Evolutionary conservation across 2,888 invertebrate genomes (phyloP).

Genomic region (Chymomyza amoena): DNA sequence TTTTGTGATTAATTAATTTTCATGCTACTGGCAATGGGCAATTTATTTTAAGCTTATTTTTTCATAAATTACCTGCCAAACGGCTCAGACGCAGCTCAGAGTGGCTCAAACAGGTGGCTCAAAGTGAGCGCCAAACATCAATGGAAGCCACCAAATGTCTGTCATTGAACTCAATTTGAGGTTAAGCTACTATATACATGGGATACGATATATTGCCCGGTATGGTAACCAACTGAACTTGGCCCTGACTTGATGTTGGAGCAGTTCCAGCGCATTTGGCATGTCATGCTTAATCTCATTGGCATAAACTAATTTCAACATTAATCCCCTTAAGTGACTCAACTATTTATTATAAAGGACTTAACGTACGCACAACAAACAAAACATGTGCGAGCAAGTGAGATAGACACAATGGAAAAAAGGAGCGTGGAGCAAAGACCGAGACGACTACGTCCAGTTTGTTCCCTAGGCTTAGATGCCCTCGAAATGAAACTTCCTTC

Average conservation of each 20-base stretch:
- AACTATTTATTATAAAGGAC: conserved; percentile 71
- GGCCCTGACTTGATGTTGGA: not conserved
- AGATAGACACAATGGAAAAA: conserved; percentile 4
- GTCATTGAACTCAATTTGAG: conserved; percentile 60
- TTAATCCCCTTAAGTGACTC: conserved; percentile 71
- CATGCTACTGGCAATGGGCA: conserved; percentile 1
- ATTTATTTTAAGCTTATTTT: not conserved
- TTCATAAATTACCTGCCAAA: not conserved
- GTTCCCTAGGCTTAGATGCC: not conserved
- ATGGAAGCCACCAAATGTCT: conserved; percentile 79
- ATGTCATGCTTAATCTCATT: conserved; percentile 49
- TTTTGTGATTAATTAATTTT: conserved; percentile 21
- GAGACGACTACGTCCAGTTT: not conserved
- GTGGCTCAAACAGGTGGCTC: conserved; percentile 74
- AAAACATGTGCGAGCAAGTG: conserved; percentile 1
- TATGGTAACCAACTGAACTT: not conserved
- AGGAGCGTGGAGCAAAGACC: not conserved
- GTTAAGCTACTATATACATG: not conserved
- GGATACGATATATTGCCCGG: not conserved
- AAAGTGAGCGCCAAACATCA: conserved; percentile 79
- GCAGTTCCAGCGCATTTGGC: conserved; percentile 26
- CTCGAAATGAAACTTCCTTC: conserved; percentile 38
- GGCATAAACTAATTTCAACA: conserved; percentile 66
- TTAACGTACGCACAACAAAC: conserved; percentile 35
- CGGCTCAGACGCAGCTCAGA: conserved; percentile 27